phyloP scores from a whole-genome alignment of 1,140 invertebrate species.

The Zaprionus inermis region DNA sequence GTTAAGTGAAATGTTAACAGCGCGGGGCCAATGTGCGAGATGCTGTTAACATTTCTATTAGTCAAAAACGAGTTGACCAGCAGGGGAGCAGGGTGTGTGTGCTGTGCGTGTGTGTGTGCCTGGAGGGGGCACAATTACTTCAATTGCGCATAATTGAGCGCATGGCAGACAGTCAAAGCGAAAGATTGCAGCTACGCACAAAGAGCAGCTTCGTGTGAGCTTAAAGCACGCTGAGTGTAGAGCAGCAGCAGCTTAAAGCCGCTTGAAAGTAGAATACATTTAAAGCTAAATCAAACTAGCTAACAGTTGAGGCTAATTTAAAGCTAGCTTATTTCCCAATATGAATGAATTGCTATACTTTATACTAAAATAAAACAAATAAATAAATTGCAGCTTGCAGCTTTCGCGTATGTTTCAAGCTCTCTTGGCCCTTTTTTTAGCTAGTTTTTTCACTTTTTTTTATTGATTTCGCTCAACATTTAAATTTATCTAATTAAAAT shows the following conservation, averaged over 20 bases:
- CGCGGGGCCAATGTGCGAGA: conserved; percentile 35
- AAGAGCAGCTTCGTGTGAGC: neutral
- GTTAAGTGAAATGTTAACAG: conserved; percentile 79
- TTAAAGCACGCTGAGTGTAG: neutral
- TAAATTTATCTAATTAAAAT: too few species aligned
- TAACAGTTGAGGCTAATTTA: too few species aligned
- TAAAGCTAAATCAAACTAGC: neutral
- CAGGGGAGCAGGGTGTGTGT: neutral
- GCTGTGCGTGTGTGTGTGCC: conserved; percentile 9
- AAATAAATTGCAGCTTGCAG: too few species aligned
- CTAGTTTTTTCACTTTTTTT: too few species aligned
- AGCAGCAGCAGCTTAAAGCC: neutral
- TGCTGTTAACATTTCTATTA: conserved; percentile 67
- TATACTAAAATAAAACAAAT: too few species aligned
- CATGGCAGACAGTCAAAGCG: conserved; percentile 1
- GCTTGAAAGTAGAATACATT: neutral
- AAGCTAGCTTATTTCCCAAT: too few species aligned
- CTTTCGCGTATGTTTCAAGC: too few species aligned
- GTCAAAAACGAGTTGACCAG: conserved; percentile 30
- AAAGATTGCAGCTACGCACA: neutral
- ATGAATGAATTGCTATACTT: too few species aligned
- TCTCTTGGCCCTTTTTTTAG: too few species aligned
- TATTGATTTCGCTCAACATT: too few species aligned
- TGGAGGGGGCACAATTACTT: conserved; percentile 20
- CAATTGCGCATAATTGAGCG: conserved; percentile 27